A percentile compares a stretch with the other conserved stretches of the same genome.
These are phyloP conservation scores for Oncorhynchus gorbuscha DNA, from an alignment of 2,113 vertebrate genomes.

Conservation along the genomic window DNA sequence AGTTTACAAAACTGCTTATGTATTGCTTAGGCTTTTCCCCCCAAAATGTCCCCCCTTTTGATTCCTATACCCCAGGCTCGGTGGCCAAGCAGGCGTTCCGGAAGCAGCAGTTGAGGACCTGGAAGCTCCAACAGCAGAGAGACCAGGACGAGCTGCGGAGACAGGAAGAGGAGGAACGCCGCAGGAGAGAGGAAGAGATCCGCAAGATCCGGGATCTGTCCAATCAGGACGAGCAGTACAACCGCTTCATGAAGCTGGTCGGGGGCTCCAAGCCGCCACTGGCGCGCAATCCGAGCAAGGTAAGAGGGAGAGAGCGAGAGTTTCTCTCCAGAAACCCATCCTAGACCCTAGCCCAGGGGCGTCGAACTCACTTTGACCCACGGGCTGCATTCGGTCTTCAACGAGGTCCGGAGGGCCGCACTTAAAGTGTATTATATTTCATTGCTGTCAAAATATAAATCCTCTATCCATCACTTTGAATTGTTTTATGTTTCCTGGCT, in stretches of 20 bases:
- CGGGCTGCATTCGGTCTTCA: too few species aligned
- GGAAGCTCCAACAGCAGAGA: slow-evolving; percentile 87
- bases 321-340: too few species aligned
- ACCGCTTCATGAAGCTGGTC: slow-evolving; percentile 98
- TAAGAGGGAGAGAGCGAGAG: slow-evolving; percentile 39
- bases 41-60: too few species aligned
- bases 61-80: slow-evolving; percentile 23
- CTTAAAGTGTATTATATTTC: too few species aligned
- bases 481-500: too few species aligned
- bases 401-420: too few species aligned
- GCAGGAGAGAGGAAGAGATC: slow-evolving; percentile 95
- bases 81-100: slow-evolving; percentile 83
- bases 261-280: slow-evolving; percentile 78
- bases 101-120: slow-evolving; percentile 87
- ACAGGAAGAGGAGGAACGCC: slow-evolving; percentile 85
- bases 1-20: too few species aligned
- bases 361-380: too few species aligned
- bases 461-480: too few species aligned
- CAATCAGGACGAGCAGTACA: slow-evolving; percentile 98
- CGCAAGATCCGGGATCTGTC: slow-evolving; percentile 92
- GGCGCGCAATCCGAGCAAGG: slow-evolving; percentile 80
- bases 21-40: too few species aligned
- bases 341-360: too few species aligned
- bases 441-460: too few species aligned
- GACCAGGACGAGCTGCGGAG: slow-evolving; percentile 82